Percentiles rank a stretch among this genome's conserved stretches.
These are phyloP conservation scores for Diaphora mendica DNA, from an alignment of 2,888 invertebrate genomes.

Conservation along the genomic window DNA sequence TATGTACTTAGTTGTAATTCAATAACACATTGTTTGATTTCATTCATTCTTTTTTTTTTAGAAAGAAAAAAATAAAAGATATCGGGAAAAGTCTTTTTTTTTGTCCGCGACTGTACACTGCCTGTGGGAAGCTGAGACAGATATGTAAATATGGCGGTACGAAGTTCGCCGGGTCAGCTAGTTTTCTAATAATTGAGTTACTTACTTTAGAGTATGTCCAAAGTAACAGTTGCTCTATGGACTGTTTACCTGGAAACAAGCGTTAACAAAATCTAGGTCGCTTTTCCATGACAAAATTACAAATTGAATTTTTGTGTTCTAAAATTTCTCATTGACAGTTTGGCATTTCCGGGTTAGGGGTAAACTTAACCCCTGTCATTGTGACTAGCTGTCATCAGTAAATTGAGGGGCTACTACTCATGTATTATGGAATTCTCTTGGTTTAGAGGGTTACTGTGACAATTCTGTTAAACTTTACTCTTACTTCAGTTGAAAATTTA, in stretches of 20 bases:
- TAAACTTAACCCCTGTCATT: slow-evolving; percentile 22
- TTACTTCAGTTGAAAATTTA: too few relatives aligned
- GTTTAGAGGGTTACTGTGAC: neutral
- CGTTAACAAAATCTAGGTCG: neutral
- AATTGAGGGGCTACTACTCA: slow-evolving; percentile 20
- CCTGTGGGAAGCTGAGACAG: too few relatives aligned
- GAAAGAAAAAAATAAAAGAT: too few relatives aligned
- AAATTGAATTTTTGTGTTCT: slow-evolving; percentile 16
- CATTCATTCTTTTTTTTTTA: too few relatives aligned
- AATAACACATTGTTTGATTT: too few relatives aligned
- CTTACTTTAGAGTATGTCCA: neutral
- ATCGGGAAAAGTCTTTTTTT: too few relatives aligned
- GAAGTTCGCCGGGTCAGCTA: too few relatives aligned
- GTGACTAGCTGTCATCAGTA: slow-evolving; percentile 19
- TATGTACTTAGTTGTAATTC: too few relatives aligned
- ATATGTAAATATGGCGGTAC: too few relatives aligned
- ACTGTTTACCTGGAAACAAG: neutral
- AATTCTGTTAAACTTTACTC: neutral
- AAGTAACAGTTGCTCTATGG: neutral
- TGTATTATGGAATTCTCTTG: neutral
- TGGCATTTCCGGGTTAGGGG: slow-evolving; percentile 14
- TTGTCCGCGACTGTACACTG: too few relatives aligned
- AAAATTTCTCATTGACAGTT: slow-evolving; percentile 18
- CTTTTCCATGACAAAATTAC: neutral
- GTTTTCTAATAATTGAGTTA: neutral